These are phyloP conservation scores for Lydus trimaculatus DNA, from an alignment of 2,888 invertebrate genomes.

Conservation along the genomic window DNA sequence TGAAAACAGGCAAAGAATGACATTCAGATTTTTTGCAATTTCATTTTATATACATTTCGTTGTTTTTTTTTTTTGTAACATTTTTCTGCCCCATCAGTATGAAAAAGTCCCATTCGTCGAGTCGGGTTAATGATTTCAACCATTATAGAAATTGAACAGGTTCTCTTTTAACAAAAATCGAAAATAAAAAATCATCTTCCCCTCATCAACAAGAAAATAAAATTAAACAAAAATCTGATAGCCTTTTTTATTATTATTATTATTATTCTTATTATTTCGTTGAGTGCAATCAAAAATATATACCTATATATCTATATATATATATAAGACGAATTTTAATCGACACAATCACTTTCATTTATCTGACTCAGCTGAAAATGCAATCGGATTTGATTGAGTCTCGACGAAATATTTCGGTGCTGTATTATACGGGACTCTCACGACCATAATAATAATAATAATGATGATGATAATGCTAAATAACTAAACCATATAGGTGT, in stretches of 20 bases:
- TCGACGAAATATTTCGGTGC: not conserved
- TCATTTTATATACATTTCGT: not conserved
- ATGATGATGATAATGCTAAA: too few relatives aligned
- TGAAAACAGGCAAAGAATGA: slow-evolving; percentile 8
- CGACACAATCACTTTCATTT: slow-evolving; percentile 17
- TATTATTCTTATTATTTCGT: not conserved
- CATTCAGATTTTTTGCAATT: slow-evolving; percentile 5
- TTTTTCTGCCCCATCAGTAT: not conserved
- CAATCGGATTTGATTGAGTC: slow-evolving; percentile 11
- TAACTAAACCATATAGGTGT: slow-evolving; percentile 4
- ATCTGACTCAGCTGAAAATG: slow-evolving; percentile 8
- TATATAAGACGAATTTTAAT: slow-evolving; percentile 6
- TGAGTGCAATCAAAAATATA: slow-evolving; percentile 6
- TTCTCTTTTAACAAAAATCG: slow-evolving; percentile 9
- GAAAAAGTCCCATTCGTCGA: not conserved
- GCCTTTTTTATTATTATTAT: too few relatives aligned
- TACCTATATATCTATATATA: too few relatives aligned
- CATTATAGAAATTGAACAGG: slow-evolving; percentile 23
- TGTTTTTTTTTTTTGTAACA: not conserved
- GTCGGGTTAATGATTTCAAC: slow-evolving; percentile 15
- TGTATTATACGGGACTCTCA: slow-evolving; percentile 12
- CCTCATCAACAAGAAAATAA: not conserved
- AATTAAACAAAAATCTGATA: not conserved
- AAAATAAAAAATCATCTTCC: not conserved
- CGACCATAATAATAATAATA: too few relatives aligned